phyloP scores from a whole-genome alignment of 2,888 invertebrate genomes.

The Embidobia sp. region DNA sequence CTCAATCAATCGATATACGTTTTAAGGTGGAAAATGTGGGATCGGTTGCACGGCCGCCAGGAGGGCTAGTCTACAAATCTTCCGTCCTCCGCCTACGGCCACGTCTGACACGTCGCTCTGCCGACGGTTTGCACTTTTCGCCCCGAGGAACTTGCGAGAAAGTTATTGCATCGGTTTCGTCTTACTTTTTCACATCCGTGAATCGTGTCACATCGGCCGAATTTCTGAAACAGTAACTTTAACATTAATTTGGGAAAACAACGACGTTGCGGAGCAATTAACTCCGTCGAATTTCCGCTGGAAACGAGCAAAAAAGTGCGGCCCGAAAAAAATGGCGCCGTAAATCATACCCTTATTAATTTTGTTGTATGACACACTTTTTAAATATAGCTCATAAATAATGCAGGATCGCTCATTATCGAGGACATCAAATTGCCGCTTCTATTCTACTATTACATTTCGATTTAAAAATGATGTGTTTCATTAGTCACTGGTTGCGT shows the following conservation, averaged over 20 bases:
- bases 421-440: slow-evolving; percentile 11
- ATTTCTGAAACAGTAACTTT: slow-evolving; percentile 3
- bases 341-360: no score
- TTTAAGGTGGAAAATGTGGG: slow-evolving; percentile 41
- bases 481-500: slow-evolving; percentile 8
- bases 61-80: slow-evolving; percentile 56
- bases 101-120: slow-evolving; percentile 23
- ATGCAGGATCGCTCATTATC: slow-evolving; percentile 25
- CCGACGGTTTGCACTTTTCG: slow-evolving; percentile 34
- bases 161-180: slow-evolving; percentile 41
- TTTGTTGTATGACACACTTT: slow-evolving; percentile 11
- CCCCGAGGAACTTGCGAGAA: slow-evolving; percentile 50
- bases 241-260: no score
- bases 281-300: not conserved
- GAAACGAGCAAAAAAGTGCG: no score
- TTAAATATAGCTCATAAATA: slow-evolving; percentile 24
- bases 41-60: slow-evolving; percentile 21
- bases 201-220: slow-evolving; percentile 36
- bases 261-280: no score
- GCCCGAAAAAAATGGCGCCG: no score
- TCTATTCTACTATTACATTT: slow-evolving; percentile 16
- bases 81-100: slow-evolving; percentile 39
- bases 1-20: slow-evolving; percentile 39
- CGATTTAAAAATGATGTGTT: not conserved
- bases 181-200: slow-evolving; percentile 14